A percentile compares a stretch with the other conserved stretches of the same genome.
Conservation (phyloP, 2,888 invertebrate species). For the Scrobipalpa atriplicella region DNA sequence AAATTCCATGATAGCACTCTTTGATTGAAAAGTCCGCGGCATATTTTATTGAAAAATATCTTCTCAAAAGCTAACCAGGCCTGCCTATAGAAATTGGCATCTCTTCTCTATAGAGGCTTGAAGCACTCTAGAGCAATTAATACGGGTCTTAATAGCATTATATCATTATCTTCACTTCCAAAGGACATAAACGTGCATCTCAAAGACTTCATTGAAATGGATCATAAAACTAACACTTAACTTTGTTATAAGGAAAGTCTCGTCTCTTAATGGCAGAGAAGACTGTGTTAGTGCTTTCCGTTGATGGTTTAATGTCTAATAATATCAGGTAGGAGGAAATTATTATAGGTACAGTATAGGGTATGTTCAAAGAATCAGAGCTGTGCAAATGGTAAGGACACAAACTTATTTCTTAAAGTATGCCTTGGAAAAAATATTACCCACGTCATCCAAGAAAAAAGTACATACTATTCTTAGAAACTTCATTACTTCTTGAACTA, state of each 20-base stretch:
- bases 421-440: no score
- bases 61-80: neutral
- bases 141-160: slow-evolving; percentile 14
- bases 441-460: no score
- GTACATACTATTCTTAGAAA: neutral
- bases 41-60: no score
- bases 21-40: no score
- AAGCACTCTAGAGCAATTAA: slow-evolving; percentile 17
- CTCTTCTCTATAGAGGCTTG: neutral
- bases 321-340: neutral
- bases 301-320: neutral
- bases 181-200: slow-evolving; percentile 18
- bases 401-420: no score
- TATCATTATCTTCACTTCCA: slow-evolving; percentile 7
- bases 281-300: neutral
- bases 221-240: slow-evolving; percentile 20
- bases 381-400: no score
- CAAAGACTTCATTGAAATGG: slow-evolving; percentile 16
- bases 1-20: no score
- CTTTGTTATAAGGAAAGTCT: slow-evolving; percentile 14
- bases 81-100: neutral
- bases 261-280: neutral
- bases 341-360: no score
- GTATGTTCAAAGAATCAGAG: no score
- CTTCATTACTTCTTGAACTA: slow-evolving; percentile 7